A percentile compares a stretch with the other conserved stretches of the same genome.
These are phyloP conservation scores for Drosophila sp. DNA, from an alignment of 1,140 invertebrate genomes.

Conservation along the genomic window DNA sequence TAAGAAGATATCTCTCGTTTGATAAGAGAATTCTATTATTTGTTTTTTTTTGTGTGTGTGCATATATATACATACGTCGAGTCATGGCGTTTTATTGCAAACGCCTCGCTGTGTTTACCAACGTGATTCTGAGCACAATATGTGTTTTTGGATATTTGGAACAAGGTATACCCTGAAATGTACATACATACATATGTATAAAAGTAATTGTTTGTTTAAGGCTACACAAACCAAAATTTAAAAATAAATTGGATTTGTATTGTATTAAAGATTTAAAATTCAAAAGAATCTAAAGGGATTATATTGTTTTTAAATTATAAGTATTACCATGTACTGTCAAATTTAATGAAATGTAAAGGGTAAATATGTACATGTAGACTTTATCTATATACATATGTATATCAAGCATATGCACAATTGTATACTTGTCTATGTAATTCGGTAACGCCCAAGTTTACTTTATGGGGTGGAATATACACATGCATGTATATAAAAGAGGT, in stretches of 20 bases:
- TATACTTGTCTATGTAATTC: neutral
- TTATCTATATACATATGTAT: neutral
- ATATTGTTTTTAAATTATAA: neutral
- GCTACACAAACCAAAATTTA: neutral
- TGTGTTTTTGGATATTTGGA: constrained; percentile 1
- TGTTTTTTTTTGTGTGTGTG: constrained; percentile 7
- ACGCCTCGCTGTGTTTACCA: constrained; percentile 1
- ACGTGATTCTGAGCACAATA: constrained; percentile 7
- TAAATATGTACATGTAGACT: too few species aligned
- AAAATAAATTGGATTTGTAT: too few species aligned
- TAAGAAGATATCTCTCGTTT: neutral
- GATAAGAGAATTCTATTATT: neutral
- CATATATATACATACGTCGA: neutral
- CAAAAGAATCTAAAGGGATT: neutral
- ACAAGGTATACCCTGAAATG: constrained; percentile 1
- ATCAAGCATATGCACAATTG: neutral
- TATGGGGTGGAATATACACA: constrained; percentile 7
- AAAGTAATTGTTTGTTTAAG: neutral
- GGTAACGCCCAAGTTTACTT: constrained; percentile 14
- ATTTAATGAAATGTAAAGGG: too few species aligned
- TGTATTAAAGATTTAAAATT: neutral
- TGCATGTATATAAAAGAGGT: neutral
- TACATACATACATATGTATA: neutral
- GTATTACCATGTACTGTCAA: neutral
- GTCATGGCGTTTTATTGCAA: constrained; percentile 11